Evolutionary conservation across 2,888 invertebrate genomes (phyloP).

Genomic region (Noctua fimbriata): DNA sequence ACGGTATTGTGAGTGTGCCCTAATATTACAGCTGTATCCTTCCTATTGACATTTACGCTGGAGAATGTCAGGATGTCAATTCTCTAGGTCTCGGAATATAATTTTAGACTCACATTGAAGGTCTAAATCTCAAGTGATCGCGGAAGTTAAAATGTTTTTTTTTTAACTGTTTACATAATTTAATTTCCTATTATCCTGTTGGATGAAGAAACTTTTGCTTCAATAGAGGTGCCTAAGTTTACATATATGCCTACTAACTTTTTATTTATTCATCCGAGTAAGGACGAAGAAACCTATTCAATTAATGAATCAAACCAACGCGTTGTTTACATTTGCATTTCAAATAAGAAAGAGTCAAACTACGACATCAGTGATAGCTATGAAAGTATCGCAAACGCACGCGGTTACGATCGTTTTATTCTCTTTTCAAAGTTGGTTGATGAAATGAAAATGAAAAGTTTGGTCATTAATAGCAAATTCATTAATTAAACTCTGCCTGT

Average conservation of each 20-base stretch:
- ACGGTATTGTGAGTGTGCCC: constrained; percentile 17
- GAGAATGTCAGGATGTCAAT: constrained; percentile 9
- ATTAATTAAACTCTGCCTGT: constrained; percentile 19
- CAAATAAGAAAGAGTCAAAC: constrained; percentile 57
- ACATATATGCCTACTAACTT: background rate
- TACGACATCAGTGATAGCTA: constrained; percentile 26
- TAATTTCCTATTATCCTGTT: background rate
- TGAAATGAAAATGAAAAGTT: constrained; percentile 5
- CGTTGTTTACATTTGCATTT: constrained; percentile 52
- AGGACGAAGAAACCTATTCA: constrained; percentile 37
- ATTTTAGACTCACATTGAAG: constrained; percentile 2
- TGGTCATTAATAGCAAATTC: background rate
- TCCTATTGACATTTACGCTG: constrained; percentile 9
- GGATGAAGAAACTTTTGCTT: constrained; percentile 1
- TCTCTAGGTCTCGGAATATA: background rate
- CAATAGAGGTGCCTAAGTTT: background rate
- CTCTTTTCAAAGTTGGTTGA: constrained; percentile 16
- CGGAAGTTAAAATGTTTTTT: background rate
- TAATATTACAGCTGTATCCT: constrained; percentile 1
- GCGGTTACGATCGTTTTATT: background rate
- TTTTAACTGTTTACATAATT: too few species aligned
- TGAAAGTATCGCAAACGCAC: constrained; percentile 30
- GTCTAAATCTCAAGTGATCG: background rate
- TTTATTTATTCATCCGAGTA: constrained; percentile 12
- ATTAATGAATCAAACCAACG: constrained; percentile 29